Percentiles rank a stretch among this genome's conserved stretches.
Evolutionary conservation across 2,888 invertebrate genomes (phyloP).

Genomic region (Orthonychiurus folsomi): DNA sequence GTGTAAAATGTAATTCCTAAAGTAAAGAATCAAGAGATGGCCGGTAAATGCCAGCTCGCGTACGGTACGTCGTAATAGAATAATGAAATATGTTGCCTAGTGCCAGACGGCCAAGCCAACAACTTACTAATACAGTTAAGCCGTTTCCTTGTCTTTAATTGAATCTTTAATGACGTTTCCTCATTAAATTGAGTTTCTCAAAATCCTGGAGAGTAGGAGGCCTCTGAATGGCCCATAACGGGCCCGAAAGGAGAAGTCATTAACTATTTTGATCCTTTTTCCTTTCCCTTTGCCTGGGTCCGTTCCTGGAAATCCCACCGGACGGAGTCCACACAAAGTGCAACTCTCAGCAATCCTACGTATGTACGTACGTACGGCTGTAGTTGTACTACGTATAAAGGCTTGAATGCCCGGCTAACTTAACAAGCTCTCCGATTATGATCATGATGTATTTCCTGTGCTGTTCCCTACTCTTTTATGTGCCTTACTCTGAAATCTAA

Average conservation of each 20-base stretch:
- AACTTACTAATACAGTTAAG: background rate
- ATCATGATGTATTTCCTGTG: background rate
- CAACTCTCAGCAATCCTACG: background rate
- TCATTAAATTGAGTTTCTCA: background rate
- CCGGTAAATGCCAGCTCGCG: no score
- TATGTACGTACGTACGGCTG: background rate
- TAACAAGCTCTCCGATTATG: slow-evolving; percentile 1
- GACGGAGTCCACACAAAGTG: slow-evolving; percentile 1
- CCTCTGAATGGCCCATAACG: background rate
- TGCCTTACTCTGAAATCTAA: no score
- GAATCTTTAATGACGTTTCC: background rate
- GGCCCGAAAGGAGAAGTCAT: background rate
- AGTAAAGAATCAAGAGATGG: no score
- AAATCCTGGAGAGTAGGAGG: background rate
- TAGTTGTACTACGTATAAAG: background rate
- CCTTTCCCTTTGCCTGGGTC: background rate
- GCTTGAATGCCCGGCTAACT: background rate
- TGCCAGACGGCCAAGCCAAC: background rate
- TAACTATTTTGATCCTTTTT: background rate
- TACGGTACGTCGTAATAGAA: no score
- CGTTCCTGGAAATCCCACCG: background rate
- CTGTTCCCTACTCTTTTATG: background rate
- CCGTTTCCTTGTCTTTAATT: background rate
- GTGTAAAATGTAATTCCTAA: no score
- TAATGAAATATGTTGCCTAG: background rate